Evolutionary conservation across 2,113 vertebrate species (phyloP).

Genomic region (Megaceryle maxima): DNA sequence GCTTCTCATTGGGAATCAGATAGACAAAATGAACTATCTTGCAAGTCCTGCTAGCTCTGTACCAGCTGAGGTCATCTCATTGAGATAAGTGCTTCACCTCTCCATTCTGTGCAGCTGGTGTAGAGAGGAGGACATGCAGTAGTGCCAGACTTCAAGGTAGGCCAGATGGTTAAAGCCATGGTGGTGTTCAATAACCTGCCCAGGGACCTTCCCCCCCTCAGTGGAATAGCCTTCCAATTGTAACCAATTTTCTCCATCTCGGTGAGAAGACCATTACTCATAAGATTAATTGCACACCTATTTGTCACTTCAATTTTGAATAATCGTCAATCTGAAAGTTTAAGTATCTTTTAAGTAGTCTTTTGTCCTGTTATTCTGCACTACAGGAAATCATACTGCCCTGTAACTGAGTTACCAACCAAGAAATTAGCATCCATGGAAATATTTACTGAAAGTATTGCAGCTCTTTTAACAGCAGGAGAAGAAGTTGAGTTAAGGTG

Average conservation of each 20-base stretch:
- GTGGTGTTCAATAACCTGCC: neutral
- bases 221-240: neutral
- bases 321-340: neutral
- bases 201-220: neutral
- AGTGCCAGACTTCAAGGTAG: neutral
- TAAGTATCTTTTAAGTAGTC: neutral
- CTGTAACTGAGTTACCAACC: neutral
- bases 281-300: neutral
- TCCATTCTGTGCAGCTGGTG: neutral
- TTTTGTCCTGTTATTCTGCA: neutral
- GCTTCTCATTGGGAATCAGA: neutral
- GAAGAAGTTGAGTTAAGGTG: neutral
- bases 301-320: neutral
- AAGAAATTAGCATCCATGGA: neutral
- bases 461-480: neutral
- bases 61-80: neutral
- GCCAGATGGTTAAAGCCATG: neutral
- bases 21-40: neutral
- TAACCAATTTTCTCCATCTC: neutral
- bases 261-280: neutral
- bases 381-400: neutral
- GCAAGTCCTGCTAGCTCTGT: neutral
- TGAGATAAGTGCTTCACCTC: neutral
- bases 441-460: neutral
- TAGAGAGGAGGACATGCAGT: neutral